These are phyloP conservation scores for Cyanistes caeruleus DNA, from an alignment of 2,113 vertebrate species.

Conservation along the genomic window DNA sequence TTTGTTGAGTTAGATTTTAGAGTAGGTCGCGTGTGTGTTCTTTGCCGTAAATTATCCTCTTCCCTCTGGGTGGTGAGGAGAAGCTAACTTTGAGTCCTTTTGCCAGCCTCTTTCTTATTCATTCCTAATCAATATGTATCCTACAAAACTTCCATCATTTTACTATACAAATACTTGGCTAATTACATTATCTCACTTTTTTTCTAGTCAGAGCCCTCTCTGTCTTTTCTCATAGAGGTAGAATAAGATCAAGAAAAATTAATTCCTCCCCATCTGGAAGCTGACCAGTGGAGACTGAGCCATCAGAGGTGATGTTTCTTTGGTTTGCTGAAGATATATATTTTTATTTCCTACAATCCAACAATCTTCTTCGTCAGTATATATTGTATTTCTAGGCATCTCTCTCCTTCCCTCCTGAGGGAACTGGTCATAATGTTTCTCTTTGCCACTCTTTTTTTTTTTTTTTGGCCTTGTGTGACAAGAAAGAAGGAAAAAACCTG, in stretches of 20 bases:
- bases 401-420: background rate
- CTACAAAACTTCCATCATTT: background rate
- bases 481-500: background rate
- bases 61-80: background rate
- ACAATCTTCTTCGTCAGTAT: background rate
- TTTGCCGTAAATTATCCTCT: background rate
- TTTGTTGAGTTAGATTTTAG: background rate
- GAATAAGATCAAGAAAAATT: background rate
- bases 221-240: background rate
- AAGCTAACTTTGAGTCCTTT: background rate
- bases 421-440: background rate
- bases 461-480: background rate
- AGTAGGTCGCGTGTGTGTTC: rapidly evolving
- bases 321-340: background rate
- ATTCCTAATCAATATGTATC: background rate
- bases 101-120: background rate
- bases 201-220: background rate
- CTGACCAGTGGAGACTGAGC: background rate
- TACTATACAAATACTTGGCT: background rate
- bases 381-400: background rate
- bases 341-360: background rate
- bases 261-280: background rate
- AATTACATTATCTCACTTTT: background rate
- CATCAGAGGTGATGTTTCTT: background rate
- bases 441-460: background rate